Conservation (phyloP, 92 coral and sea anemone genomes). For the Pocillopora grandis region DNA sequence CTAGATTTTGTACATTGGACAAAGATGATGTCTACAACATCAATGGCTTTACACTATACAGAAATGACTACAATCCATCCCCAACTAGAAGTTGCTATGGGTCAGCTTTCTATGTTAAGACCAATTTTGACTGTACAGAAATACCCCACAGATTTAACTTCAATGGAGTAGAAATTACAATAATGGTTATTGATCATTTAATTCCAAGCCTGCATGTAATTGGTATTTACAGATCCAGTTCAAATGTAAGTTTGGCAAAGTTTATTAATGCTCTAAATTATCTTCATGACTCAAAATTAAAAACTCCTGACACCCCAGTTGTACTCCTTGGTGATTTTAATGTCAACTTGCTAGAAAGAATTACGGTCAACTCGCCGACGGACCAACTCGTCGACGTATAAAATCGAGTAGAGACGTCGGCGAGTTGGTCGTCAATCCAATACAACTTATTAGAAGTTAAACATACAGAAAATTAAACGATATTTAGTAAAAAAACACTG, state of each 20-base stretch:
- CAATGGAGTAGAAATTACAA: slow-evolving; percentile 60
- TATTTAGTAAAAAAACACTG: too few species aligned
- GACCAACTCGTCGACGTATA: too few species aligned
- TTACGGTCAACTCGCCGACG: too few species aligned
- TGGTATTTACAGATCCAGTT: slow-evolving; percentile 69
- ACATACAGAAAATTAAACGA: too few species aligned
- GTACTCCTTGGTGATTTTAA: slow-evolving; percentile 45
- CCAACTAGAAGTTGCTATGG: slow-evolving; percentile 57
- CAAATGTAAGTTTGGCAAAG: slow-evolving; percentile 34
- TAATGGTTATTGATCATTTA: slow-evolving; percentile 30
- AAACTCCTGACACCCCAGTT: slow-evolving; percentile 9
- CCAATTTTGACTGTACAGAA: slow-evolving; percentile 29
- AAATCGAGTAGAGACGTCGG: too few species aligned
- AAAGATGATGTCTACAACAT: slow-evolving; percentile 38
- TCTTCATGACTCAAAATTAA: slow-evolving; percentile 23
- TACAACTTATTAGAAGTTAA: too few species aligned
- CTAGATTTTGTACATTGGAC: slow-evolving; percentile 53
- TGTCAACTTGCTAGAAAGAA: neutral
- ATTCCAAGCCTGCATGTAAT: slow-evolving; percentile 54
- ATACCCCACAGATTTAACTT: slow-evolving; percentile 58
- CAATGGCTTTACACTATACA: slow-evolving; percentile 39
- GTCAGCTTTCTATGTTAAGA: slow-evolving; percentile 49
- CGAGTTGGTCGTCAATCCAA: too few species aligned
- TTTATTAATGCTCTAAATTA: slow-evolving; percentile 36
- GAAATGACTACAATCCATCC: slow-evolving; percentile 59